A percentile compares a stretch with the other conserved stretches of the same genome.
Conservation (phyloP, 2,888 invertebrate species). For the Eupithecia centaureata region DNA sequence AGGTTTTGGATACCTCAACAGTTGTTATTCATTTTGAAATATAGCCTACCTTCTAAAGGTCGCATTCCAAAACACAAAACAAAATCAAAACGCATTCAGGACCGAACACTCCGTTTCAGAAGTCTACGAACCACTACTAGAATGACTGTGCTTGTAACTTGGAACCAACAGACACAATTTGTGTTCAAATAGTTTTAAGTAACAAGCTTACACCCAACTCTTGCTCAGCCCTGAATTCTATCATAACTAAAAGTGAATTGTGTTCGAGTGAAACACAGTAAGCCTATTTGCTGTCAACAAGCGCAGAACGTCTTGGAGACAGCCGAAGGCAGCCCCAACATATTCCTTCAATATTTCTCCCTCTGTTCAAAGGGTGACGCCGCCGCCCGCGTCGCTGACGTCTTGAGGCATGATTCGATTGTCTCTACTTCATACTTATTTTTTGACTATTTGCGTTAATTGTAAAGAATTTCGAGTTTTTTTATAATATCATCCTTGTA, state of each 20-base stretch:
- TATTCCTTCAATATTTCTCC: conserved; percentile 34
- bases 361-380: conserved; percentile 4
- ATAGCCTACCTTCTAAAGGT: background rate
- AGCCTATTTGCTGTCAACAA: conserved; percentile 15
- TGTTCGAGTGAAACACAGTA: background rate
- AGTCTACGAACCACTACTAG: too few relatives aligned
- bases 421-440: background rate
- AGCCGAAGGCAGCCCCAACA: conserved; percentile 16
- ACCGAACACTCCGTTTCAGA: too few relatives aligned
- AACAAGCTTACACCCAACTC: background rate
- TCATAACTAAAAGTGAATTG: background rate
- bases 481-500: background rate
- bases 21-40: background rate
- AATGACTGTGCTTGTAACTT: background rate
- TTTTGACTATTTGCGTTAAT: background rate
- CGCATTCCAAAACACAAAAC: background rate
- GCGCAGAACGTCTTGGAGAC: conserved; percentile 17
- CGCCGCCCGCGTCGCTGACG: background rate
- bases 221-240: background rate
- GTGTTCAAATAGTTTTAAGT: background rate
- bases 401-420: background rate
- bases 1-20: background rate
- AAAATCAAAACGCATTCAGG: too few relatives aligned
- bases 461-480: background rate
- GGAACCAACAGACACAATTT: background rate